Evolutionary conservation across 2,888 invertebrate genomes (phyloP), one percentile per base, ranked within the genome.

Genomic region (Ormyrus pomaceus): DNA sequence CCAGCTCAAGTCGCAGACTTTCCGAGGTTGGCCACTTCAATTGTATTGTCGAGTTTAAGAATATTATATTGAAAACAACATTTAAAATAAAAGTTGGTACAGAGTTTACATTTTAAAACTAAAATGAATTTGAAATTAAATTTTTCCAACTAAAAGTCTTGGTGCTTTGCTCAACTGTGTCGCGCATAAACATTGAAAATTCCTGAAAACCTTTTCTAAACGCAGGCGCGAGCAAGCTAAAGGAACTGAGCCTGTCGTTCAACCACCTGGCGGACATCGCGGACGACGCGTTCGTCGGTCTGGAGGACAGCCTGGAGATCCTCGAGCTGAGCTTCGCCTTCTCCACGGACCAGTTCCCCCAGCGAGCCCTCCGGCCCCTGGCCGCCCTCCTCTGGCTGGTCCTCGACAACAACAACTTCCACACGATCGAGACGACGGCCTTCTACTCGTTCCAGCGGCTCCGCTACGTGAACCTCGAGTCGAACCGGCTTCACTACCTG

Each of bases 241-340:
- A 95, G 87, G 97, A 98, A 91, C 93, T 98, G 83, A 96, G 96
- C 91, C 92, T 98, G 84, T 97, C 97, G 88, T 97, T 98, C 91
- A 98, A 98, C 91, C 95, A 96, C 87, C 93, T 98, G 83, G 94
- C 95, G 85, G 95, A 95, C 87, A 93, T 98, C 84, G 95, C 96
- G 88, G 94, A 94, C 48, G 94, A 95, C 87, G 95, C 96, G 19
- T 96, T 98, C 89, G 93, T 93, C 79, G 95, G 96, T 86, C 92
- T 97, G 80, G 94, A 95, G 55, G 93, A 94, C 73, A 94, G 94
- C 45, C 91, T 98, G 72, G 95, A 96, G 90, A 95, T 95, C 82
- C 91, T 98, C 58, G 97, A 97, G 90, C 93, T 97, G 73, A 97
- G 97, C 82, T 96, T 96, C 86, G 96, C 96, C 45, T 94, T 97